Evolutionary conservation across 2,797 vertebrate species (phyloP), one percentile per base, ranked within the genome.

Genomic region (Austrolebias charrua): DNA sequence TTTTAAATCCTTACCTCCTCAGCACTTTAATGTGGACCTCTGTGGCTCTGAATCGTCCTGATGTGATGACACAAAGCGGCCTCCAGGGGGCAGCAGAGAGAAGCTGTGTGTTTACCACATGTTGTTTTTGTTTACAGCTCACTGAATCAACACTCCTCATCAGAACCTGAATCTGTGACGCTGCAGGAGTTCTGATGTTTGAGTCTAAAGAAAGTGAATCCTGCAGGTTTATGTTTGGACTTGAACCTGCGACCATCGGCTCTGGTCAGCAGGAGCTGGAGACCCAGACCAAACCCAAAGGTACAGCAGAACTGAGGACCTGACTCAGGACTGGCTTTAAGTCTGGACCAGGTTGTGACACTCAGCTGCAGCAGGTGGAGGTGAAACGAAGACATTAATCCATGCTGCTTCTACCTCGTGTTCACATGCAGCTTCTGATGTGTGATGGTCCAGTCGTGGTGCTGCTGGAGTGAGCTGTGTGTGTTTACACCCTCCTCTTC

Each of bases 11-110:
- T 38, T 2, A 38, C 35, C 35, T 38, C 35, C 35, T 38, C 10
- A 38, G 35, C 35, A 11, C 35, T 38, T 38, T 38, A 38, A 38
- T 38, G 8, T 38, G 9, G 35, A 10, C 35, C 35, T 38, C 35
- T 38, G 35, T 11, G 10, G 35, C 9, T 10, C 35, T 38, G 35
- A 38, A 38, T n/a, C 35, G 10, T 33, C 31, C 31, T 6, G 7
- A 0, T 61, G 42, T 31, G 50, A 10, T 16, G 53, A 52, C 15
- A 10, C 11, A 19, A 29, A 35, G 2, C 4, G 3, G 28, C 43
- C 73, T 40, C 14, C 58, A 46, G 68, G 67, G 18, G 67, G 67
- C 67, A 63, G 67, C 61, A 74, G 61, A 73, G 54, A 10, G 18
- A 13, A 15, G 31, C 58, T 6, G 38, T 7, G 29, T 52, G 42